phyloP scores from a whole-genome alignment of 2,113 vertebrate genomes.

The Hippocampus comes region DNA sequence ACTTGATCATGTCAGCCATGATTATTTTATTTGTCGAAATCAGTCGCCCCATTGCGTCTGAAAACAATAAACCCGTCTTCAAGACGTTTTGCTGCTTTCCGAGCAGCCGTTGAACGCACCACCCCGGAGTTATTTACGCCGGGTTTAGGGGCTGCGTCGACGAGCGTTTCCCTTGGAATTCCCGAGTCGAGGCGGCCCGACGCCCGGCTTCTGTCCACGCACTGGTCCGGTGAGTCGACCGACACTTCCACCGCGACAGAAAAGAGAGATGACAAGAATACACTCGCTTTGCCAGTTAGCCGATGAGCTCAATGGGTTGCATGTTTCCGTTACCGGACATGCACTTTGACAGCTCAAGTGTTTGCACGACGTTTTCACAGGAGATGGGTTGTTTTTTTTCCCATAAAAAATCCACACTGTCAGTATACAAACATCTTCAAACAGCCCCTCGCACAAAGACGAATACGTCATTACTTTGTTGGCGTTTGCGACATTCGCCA shows the following conservation, averaged over 20 bases:
- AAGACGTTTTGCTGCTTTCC: neutral
- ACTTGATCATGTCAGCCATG: neutral
- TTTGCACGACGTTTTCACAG: neutral
- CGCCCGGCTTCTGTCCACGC: neutral
- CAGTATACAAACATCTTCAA: neutral
- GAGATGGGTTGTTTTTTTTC: neutral
- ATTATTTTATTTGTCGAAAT: neutral
- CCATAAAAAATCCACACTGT: neutral
- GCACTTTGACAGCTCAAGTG: neutral
- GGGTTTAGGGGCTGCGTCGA: constrained; percentile 37
- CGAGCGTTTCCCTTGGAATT: constrained; percentile 13
- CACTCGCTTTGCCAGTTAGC: neutral
- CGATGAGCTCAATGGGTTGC: neutral
- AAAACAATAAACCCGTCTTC: neutral
- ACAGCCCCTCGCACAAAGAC: neutral
- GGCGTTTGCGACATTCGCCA: neutral
- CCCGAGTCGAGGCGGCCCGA: constrained; percentile 3
- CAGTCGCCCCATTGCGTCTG: neutral
- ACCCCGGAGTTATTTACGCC: constrained; percentile 14
- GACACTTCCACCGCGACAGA: fast-evolving
- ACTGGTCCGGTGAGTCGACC: constrained; percentile 37
- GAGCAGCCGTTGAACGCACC: constrained; percentile 35
- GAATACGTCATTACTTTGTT: neutral
- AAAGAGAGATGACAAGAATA: neutral
- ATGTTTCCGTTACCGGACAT: constrained; percentile 38